These are phyloP conservation scores for Chymomyza fuscimana DNA, from an alignment of 2,888 invertebrate species.

Conservation along the genomic window DNA sequence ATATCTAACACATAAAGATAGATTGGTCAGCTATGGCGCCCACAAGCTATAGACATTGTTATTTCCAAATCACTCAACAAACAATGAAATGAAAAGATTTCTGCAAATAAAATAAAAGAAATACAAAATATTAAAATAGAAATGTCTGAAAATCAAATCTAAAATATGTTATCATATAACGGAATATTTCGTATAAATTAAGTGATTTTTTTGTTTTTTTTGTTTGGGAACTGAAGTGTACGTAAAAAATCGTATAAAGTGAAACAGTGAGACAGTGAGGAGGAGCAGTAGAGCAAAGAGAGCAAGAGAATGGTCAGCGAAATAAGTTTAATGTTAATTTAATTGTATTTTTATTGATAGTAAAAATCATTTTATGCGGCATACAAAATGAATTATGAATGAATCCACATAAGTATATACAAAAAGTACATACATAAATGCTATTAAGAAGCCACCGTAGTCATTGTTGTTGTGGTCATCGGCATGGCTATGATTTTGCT, in stretches of 20 bases:
- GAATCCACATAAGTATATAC: slow-evolving; percentile 41
- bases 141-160: slow-evolving; percentile 8
- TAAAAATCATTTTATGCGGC: slow-evolving; percentile 71
- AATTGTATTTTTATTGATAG: slow-evolving; percentile 77
- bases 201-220: slow-evolving; percentile 19
- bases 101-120: slow-evolving; percentile 14
- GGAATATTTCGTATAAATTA: slow-evolving; percentile 51
- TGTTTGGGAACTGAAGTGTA: not conserved
- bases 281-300: not conserved
- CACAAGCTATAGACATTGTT: slow-evolving; percentile 32
- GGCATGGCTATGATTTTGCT: not conserved
- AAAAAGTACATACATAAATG: not conserved
- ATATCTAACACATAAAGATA: not conserved
- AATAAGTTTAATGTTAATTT: slow-evolving; percentile 75
- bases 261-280: not conserved
- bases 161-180: slow-evolving; percentile 36
- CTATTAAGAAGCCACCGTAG: not conserved
- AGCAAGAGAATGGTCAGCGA: slow-evolving; percentile 11
- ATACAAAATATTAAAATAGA: slow-evolving; percentile 15
- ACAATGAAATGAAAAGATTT: slow-evolving; percentile 5
- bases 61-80: slow-evolving; percentile 21
- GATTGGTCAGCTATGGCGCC: slow-evolving; percentile 12
- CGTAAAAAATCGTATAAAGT: not conserved
- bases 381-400: slow-evolving; percentile 65
- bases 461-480: slow-evolving; percentile 12